These are phyloP conservation scores for Centruroides vittatus DNA, from an alignment of 1,140 invertebrate genomes.

Conservation along the genomic window DNA sequence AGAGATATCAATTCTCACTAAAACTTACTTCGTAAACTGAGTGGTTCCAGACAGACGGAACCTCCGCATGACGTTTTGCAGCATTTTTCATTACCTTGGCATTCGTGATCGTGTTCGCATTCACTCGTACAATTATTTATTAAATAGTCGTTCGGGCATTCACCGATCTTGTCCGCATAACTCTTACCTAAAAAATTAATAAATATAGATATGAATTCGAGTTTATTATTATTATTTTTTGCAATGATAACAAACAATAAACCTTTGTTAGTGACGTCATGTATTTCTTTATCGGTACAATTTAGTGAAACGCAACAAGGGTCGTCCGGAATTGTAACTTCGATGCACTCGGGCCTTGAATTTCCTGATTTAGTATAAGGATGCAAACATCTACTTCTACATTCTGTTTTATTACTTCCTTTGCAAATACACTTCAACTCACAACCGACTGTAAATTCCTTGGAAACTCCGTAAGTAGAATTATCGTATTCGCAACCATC, in stretches of 20 bases:
- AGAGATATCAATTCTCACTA: not conserved
- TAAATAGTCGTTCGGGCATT: conserved; percentile 2
- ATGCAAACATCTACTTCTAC: conserved; percentile 12
- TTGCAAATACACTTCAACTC: conserved; percentile 28
- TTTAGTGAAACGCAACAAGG: conserved; percentile 57
- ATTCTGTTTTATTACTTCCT: conserved; percentile 7
- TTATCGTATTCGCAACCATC: conserved; percentile 28
- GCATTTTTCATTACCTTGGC: conserved; percentile 17
- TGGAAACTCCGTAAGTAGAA: conserved; percentile 25
- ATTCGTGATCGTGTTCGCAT: conserved; percentile 20
- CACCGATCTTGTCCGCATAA: conserved; percentile 7
- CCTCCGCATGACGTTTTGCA: conserved; percentile 19
- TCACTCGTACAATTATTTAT: not conserved
- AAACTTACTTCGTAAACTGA: not conserved
- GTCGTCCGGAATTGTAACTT: conserved; percentile 47
- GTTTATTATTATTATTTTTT: not conserved
- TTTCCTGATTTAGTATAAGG: conserved; percentile 23
- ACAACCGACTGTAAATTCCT: conserved; percentile 29
- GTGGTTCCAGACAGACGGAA: conserved; percentile 12
- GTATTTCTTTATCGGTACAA: conserved; percentile 31
- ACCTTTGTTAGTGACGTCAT: not conserved
- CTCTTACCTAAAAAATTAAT: not conserved
- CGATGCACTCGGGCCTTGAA: conserved; percentile 48
- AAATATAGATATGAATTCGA: not conserved
- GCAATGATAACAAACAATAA: no score